A percentile compares a stretch with the other conserved stretches of the same genome.
phyloP scores from a whole-genome alignment of 2,797 vertebrate genomes.

The Pseudotriccus pelzelni region DNA sequence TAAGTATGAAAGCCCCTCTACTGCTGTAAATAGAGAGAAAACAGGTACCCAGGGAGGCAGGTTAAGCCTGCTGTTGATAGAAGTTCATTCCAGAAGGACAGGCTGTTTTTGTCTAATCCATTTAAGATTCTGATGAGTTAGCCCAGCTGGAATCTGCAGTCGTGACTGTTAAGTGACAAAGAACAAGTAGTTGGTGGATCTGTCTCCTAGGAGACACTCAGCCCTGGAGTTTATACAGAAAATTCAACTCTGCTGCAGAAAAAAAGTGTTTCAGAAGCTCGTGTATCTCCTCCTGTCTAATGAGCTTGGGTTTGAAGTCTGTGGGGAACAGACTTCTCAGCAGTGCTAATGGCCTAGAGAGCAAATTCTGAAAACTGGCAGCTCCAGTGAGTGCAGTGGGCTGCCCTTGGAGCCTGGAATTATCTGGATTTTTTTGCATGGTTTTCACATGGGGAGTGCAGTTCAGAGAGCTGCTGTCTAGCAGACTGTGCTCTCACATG shows the following conservation, averaged over 20 bases:
- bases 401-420: not conserved
- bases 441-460: not conserved
- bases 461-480: not conserved
- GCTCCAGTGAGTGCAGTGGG: not conserved
- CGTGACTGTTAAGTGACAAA: slow-evolving; percentile 62
- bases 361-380: not conserved
- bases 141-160: slow-evolving; percentile 57
- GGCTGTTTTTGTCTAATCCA: slow-evolving; percentile 32
- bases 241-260: slow-evolving; percentile 14
- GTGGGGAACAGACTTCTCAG: not conserved
- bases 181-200: slow-evolving; percentile 29
- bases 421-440: not conserved
- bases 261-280: not conserved
- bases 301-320: not conserved
- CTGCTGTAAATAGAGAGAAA: not conserved
- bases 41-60: not conserved
- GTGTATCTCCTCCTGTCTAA: not conserved
- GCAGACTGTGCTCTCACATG: not conserved
- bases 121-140: slow-evolving; percentile 61
- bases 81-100: slow-evolving; percentile 19
- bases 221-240: slow-evolving; percentile 10
- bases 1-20: not conserved
- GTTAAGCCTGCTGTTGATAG: not conserved
- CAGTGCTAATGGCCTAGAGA: not conserved
- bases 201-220: slow-evolving; percentile 56